Base-by-base conservation (phyloP, 2,888 invertebrate genomes). In the Bibio marci region DNA sequence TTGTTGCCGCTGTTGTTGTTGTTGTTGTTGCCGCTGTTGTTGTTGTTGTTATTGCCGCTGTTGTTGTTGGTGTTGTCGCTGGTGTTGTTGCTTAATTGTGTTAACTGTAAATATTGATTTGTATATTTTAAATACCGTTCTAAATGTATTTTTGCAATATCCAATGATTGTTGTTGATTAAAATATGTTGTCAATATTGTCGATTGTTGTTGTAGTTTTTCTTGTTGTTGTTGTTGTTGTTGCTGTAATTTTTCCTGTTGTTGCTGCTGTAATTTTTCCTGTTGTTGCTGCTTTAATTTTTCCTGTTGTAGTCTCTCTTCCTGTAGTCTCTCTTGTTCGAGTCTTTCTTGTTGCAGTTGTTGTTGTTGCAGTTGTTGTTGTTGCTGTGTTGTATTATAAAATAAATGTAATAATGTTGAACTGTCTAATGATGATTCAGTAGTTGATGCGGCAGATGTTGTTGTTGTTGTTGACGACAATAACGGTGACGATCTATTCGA, bases 81-180 rank as follows among this genome's bases (percentile, higher is more conserved):
- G n/a, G 14, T 10, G 28, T 19, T n/a, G 11, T 27, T 19, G 19
- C 15, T n/a, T 35, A 3, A 34, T 14, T 4, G 25, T 33, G 31
- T 37, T 33, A 35, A 30, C 12, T 50, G 49, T 15, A 52, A 46
- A 46, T 59, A 60, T 41, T 55, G 50, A 41, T 49, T 50, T n/a
- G 53, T 56, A 7, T 58, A 46, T 31, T 49, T 42, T 4, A 52
- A 42, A 28, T 56, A 54, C 18, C 53, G 51, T 41, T 56, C 58
- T 5, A 59, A 44, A 37, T 59, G 57, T 45, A 58, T 62, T 40
- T 56, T 58, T 3, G 56, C 52, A 14, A 61, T 56, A 40, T 55
- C 56, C 8, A 62, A 41, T 4, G 53, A 47, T 19, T 40, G 52
- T 40, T 57, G 55, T 28, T 57, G 54, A 35, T 54, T 53, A 3